Evolutionary conservation across 2,888 invertebrate species (phyloP), one percentile per base, ranked within the genome.

Genomic region (Xylophagus ater): DNA sequence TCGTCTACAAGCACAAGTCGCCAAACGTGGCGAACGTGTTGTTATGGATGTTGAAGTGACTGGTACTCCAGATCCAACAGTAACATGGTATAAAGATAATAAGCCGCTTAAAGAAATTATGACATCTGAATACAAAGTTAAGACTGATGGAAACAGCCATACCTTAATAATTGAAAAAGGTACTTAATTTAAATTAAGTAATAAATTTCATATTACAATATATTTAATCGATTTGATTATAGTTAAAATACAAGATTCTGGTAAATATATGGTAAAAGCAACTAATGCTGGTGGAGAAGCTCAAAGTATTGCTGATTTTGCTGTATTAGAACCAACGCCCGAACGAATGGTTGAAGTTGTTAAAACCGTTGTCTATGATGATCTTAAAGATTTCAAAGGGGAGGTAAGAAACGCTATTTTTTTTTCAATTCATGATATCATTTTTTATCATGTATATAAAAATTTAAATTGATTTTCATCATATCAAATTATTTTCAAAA

Each of bases 281-380:
- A 72, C 72, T 1, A 85, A 85, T 56, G 70, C 76, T 35, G 81
- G 79, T 13, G 84, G 84, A n/a, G 82, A 83, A 63, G 81, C 83
- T n/a, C 76, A 79, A 57, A 81, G 82, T 60, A 79, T 80, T 46
- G 84, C 84, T 7, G 83, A 84, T 55, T 77, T 85, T 49, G 75
- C 78, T 41, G 79, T 85, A 23, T 70, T 77, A 46, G 80, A 80
- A 53, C 76, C 77, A 35, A 74, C 76, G 4, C 77, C 76, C 1
- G 76, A 77, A 47, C 73, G 75, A 10, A 72, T 76, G 73, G 69
- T 76, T 12, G 77, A 77, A 59, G 73, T 75, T 32, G 74, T 77
- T 24, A 77, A 76, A 59, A 77, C 76, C 8, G 71, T 76, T 23
- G 70, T 76, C 30, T 76, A 74, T 51, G 77, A 78, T 56, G 72